Base-by-base conservation (phyloP, 1,140 invertebrate genomes). In the Drosophila mauritiana region DNA sequence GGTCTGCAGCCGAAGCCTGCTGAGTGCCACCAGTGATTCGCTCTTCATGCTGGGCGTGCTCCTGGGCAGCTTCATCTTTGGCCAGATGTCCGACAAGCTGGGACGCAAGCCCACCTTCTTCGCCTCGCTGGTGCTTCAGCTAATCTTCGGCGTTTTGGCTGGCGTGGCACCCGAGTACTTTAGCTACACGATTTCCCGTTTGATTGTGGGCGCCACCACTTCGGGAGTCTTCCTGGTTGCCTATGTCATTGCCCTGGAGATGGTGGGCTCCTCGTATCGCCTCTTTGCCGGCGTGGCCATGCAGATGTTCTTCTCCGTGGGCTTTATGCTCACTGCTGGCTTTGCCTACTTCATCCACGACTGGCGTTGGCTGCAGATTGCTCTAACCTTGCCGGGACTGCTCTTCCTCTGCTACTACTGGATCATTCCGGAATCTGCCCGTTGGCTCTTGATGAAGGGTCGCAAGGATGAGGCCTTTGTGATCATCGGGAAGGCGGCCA, bases 21-120 rank as follows among this genome's bases (percentile, higher is more conserved):
- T 96, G 53, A 93, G 94, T 76, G 95, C 96, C n/a, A 94, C 94
- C n/a, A 94, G 95, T 6, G 96, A 97, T 90, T 94, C 97, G 1
- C 79, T 97, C 34, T 97, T 97, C 91, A 97, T 98, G 96, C 92
- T 96, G 68, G 97, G 97, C 65, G 96, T 97, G 57, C 94, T 97
- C 81, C 65, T 97, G 59, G 96, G 97, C 12, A 96, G 96, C 52
- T 94, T 97, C 56, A 92, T 96, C 48, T 96, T 97, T 86, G 96
- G 97, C 39, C 94, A 95, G 68, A 92, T 97, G 61, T 96, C 97
- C 1, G 97, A 98, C 89, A 96, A 95, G 80, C 95, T 93, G 92
- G 96, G 96, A 37, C 93, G 96, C 34, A 95, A 95, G 92, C 94
- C 94, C 54, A 95, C 95, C 70, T 96, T 97, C 90, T 95, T 96